Percentiles rank a stretch among this genome's conserved stretches.
phyloP scores from a whole-genome alignment of 2,888 invertebrate species.

The Morpho helenor region DNA sequence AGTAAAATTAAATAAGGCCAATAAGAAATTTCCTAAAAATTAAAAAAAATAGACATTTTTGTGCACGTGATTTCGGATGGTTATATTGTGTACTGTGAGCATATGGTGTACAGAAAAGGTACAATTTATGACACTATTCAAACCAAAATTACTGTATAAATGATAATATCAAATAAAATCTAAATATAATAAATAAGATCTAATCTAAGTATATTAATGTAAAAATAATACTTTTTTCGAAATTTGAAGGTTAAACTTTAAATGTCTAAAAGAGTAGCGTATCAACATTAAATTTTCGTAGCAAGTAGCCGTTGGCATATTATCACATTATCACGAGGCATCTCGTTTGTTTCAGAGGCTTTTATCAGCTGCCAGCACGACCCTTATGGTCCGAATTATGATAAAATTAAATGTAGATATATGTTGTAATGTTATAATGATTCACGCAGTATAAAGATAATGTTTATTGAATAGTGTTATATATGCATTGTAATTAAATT shows the following conservation, averaged over 20 bases:
- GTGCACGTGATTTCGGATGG: too few relatives aligned
- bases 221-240: too few relatives aligned
- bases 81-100: too few relatives aligned
- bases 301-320: conserved; percentile 22
- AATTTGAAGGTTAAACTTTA: neutral
- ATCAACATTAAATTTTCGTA: conserved; percentile 9
- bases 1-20: too few relatives aligned
- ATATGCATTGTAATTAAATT: too few relatives aligned
- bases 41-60: neutral
- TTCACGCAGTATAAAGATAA: conserved; percentile 29
- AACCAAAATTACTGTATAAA: too few relatives aligned
- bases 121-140: too few relatives aligned
- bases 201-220: too few relatives aligned
- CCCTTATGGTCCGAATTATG: conserved; percentile 51
- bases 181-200: too few relatives aligned
- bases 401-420: conserved; percentile 46
- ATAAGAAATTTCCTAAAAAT: neutral
- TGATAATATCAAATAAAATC: too few relatives aligned
- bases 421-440: conserved; percentile 43
- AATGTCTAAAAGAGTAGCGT: conserved; percentile 8
- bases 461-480: neutral
- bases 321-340: conserved; percentile 32
- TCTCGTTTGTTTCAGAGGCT: conserved; percentile 47
- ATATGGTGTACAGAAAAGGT: too few relatives aligned
- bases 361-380: conserved; percentile 44